Base-by-base conservation (phyloP, 1,140 invertebrate genomes). In the Caenorhabditis brenneri region DNA sequence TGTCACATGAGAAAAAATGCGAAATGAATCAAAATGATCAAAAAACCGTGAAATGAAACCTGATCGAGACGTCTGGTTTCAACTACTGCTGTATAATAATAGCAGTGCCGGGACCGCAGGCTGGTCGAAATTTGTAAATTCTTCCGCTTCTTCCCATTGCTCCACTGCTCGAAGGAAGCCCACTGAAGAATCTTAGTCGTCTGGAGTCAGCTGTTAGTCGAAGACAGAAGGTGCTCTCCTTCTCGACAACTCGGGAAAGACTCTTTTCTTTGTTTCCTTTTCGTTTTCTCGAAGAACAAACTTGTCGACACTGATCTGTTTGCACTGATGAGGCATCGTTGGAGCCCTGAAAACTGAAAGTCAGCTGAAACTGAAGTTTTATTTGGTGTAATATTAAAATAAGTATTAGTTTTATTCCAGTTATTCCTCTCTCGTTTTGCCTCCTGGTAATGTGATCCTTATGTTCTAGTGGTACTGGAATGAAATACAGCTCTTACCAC, bases 161-260 rank as follows among this genome's bases (percentile, higher is more conserved):
- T 51, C 49, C 49, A 51, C 16, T 51, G 31, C 58, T n/a, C 15
- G 58, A 58, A 16, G n/a, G 4, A 10, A 65, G 58, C 58, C 58
- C 6, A 16, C 31, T 7, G 31, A 36, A 24, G 22, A 65, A 1
- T n/a, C 22, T 24, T 15, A 27, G 65, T 29, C 58, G 31, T 65
- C 10, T 74, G 33, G 65, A 74, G 65, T 74, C 65, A 74, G 65
- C 65, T 74, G 65, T 74, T 74, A 46, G 65, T 24, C 65, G 31
- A 9, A 65, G 31, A 15, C 36, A 42, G 65, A 24, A 74, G 65
- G 36, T 74, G 65, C 65, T 42, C 36, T n/a, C n/a, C n/a, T n/a
- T n/a, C 12, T 65, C 65, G 65, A 74, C 29, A 24, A n/a, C 19
- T 31, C 36, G 33, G 31, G 58, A 36, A 65, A 65, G 31, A 65